Conservation (phyloP, 2,888 invertebrate species). For the Tillus elongatus region DNA sequence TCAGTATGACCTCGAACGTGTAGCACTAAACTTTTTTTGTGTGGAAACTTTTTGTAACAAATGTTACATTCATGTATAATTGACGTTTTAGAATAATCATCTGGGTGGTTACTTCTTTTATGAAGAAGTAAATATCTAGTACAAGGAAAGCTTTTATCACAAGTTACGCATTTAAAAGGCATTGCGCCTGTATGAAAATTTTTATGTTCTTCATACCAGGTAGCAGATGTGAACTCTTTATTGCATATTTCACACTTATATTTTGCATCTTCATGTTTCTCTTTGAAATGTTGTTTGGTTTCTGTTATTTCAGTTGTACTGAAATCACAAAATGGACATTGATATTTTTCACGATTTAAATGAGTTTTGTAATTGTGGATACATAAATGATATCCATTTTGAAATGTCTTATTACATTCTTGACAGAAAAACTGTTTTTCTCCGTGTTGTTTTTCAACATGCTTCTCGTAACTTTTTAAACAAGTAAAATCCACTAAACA, state of each 20-base stretch:
- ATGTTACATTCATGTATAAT: conserved; percentile 40
- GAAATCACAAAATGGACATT: conserved; percentile 19
- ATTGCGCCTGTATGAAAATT: conserved; percentile 38
- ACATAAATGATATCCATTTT: conserved; percentile 19
- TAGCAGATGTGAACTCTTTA: conserved; percentile 13
- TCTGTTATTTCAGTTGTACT: conserved; percentile 11
- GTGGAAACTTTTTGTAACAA: conserved; percentile 38
- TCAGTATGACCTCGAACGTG: conserved; percentile 38
- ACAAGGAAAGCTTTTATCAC: conserved; percentile 19
- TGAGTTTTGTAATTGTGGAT: conserved; percentile 20
- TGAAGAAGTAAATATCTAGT: conserved; percentile 43
- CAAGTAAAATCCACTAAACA: conserved; percentile 28
- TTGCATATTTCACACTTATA: conserved; percentile 26
- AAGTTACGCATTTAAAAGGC: conserved; percentile 41
- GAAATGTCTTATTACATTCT: conserved; percentile 17
- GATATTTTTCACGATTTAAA: conserved; percentile 15
- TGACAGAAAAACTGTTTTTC: conserved; percentile 19
- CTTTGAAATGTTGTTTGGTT: conserved; percentile 17
- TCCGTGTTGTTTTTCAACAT: conserved; percentile 26
- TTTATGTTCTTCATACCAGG: conserved; percentile 20
- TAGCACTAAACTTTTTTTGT: conserved; percentile 30
- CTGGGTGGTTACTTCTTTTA: conserved; percentile 40
- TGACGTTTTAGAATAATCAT: conserved; percentile 27
- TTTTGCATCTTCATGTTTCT: conserved; percentile 21
- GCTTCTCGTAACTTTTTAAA: conserved; percentile 28